These are phyloP conservation scores for Stegodyphus dumicola DNA, from an alignment of 1,140 invertebrate genomes.

Conservation along the genomic window DNA sequence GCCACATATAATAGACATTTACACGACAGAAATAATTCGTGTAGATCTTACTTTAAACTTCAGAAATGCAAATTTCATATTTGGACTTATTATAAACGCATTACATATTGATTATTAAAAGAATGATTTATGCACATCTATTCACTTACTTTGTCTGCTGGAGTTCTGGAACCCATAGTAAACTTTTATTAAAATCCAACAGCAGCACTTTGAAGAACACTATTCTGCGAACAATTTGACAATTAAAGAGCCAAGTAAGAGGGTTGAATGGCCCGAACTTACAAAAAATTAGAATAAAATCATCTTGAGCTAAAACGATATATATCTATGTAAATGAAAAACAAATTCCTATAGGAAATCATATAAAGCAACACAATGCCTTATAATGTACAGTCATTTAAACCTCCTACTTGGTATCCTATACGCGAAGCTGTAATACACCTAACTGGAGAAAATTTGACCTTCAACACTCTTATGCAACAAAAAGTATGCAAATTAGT, in stretches of 20 bases:
- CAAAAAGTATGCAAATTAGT: conserved; percentile 4
- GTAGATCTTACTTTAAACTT: too few species aligned
- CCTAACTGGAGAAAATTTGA: conserved; percentile 41
- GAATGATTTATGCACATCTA: too few species aligned
- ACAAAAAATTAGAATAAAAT: background rate
- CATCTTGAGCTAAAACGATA: background rate
- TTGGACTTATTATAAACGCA: too few species aligned
- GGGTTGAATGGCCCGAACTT: conserved; percentile 38
- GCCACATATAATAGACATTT: too few species aligned
- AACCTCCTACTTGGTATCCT: conserved; percentile 39
- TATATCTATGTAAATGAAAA: background rate
- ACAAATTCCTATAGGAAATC: background rate
- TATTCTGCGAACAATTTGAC: background rate
- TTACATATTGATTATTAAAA: too few species aligned
- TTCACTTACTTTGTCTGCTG: conserved; percentile 51
- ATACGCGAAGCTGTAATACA: conserved; percentile 33
- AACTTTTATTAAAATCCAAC: conserved; percentile 8
- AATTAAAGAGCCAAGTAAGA: conserved; percentile 44
- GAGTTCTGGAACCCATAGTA: conserved; percentile 45
- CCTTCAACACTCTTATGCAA: conserved; percentile 31
- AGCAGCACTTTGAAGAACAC: conserved; percentile 4
- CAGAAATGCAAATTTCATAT: too few species aligned
- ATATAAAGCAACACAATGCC: background rate
- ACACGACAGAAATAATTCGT: too few species aligned
- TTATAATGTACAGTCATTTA: conserved; percentile 35